Evolutionary conservation across 2,113 vertebrate genomes (phyloP), one percentile per base, ranked within the genome.

Genomic region (Picathartes gymnocephalus): DNA sequence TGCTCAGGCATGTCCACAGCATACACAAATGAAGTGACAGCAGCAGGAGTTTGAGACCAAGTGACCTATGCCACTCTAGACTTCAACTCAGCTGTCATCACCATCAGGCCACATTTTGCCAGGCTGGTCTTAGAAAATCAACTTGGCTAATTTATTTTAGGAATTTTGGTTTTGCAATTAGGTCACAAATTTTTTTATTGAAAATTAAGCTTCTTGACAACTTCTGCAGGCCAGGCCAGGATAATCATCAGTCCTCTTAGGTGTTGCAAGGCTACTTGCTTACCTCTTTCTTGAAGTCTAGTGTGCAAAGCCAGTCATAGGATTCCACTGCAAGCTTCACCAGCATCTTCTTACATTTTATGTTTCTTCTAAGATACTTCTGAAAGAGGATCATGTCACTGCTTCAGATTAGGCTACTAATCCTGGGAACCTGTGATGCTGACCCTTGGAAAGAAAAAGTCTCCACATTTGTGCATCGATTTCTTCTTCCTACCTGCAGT

Each of bases 401-500:
- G 28, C 48, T 57, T 61, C 47, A 47, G 42, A 40, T 80, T 48
- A 72, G 33, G 44, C 15, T 72, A 53, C 25, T 64, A 19, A 48
- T 81, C n/a, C 56, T 64, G 23, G 8, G 65, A 64, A 51, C 7
- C 13, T 45, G 5, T 11, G 7, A 25, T 69, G 33, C 27, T 83
- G 22, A 24, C 64, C 5, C 44, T 60, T 62, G 3, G 9, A 58
- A 50, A 81, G 24, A 37, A 48, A 81, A 73, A 9, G 28, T 60
- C 7, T 73, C 33, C 40, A 54, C 22, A 28, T 60, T 33, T 58
- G 14, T 50, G 8, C 21, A 54, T n/a, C 0, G 0, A n/a, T 69
- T 54, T 70, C 56, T 78, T 74, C 16, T 82, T 91, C 33, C 37
- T 64, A 15, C 17, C 6, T 27, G 21, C 17, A 30, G 27, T 4